These are phyloP conservation scores for Stichopus horrens DNA, from an alignment of 53 echinoderm and acorn worm genomes.

Conservation along the genomic window DNA sequence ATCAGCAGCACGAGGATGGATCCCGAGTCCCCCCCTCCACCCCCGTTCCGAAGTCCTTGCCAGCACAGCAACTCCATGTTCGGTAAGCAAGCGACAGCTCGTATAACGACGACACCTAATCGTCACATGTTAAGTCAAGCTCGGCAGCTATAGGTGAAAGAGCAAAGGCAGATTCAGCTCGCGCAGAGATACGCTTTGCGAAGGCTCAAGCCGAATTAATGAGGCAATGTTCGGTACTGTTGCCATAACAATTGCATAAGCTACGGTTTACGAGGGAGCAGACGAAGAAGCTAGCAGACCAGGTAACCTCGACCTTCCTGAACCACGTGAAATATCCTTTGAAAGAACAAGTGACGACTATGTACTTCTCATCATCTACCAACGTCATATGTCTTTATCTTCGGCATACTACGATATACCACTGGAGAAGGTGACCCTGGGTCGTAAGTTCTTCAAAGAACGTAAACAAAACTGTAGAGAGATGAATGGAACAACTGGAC, in stretches of 20 bases:
- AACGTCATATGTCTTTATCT: background rate
- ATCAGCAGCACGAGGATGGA: too few relatives aligned
- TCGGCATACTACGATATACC: background rate
- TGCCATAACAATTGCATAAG: conserved; percentile 17
- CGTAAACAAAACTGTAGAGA: too few relatives aligned
- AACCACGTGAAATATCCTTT: background rate
- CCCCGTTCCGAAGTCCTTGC: too few relatives aligned
- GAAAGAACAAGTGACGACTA: conserved; percentile 3
- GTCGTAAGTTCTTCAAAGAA: too few relatives aligned
- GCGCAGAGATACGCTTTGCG: background rate
- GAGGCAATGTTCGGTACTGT: conserved; percentile 12
- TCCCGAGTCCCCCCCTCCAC: too few relatives aligned
- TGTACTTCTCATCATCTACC: background rate
- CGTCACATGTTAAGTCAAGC: too few relatives aligned
- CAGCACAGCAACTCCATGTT: too few relatives aligned
- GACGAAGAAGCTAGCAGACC: background rate
- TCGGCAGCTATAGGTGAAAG: conserved; percentile 23
- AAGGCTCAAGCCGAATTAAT: background rate
- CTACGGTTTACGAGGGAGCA: conserved; percentile 6
- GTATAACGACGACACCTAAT: too few relatives aligned
- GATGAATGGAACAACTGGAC: too few relatives aligned
- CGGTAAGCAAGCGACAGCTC: too few relatives aligned
- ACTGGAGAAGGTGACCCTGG: background rate
- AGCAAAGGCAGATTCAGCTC: conserved; percentile 27
- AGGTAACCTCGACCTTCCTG: background rate